Conservation (phyloP, 2,888 invertebrate species). For the Alloscopus bannaensis region DNA sequence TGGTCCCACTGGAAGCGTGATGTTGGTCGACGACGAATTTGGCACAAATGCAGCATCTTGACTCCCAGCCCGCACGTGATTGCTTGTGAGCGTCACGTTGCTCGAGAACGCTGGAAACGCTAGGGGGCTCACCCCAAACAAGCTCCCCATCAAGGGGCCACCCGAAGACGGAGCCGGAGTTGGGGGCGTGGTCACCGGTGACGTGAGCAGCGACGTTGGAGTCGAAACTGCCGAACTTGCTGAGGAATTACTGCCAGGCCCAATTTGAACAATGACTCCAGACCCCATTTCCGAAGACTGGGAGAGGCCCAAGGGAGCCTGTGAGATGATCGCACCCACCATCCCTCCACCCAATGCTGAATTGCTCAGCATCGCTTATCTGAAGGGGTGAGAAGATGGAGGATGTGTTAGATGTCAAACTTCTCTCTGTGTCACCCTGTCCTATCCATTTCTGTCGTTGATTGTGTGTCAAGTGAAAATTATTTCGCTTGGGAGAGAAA, state of each 20-base stretch:
- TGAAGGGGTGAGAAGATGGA: neutral
- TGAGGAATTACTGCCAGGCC: conserved; percentile 44
- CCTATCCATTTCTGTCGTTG: neutral
- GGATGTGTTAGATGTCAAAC: neutral
- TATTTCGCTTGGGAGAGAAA: neutral
- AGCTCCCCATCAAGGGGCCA: conserved; percentile 16
- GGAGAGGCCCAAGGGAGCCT: conserved; percentile 46
- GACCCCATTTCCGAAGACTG: neutral
- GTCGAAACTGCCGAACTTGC: conserved; percentile 40
- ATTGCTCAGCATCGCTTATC: conserved; percentile 15
- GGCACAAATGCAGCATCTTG: conserved; percentile 60
- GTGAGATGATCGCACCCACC: conserved; percentile 23
- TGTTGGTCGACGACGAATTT: conserved; percentile 53
- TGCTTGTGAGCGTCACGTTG: conserved; percentile 53
- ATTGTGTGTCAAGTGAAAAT: neutral
- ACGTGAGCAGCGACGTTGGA: conserved; percentile 40
- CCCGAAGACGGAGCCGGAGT: conserved; percentile 47
- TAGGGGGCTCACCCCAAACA: conserved; percentile 36
- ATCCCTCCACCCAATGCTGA: conserved; percentile 28
- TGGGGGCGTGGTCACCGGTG: conserved; percentile 50
- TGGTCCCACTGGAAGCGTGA: conserved; percentile 57
- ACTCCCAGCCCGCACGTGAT: conserved; percentile 52
- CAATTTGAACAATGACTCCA: conserved; percentile 54
- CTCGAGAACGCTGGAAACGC: conserved; percentile 56
- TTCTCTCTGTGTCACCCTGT: neutral